These are phyloP conservation scores for Brachionus calyciflorus DNA, from an alignment of 1,140 invertebrate species.

Conservation along the genomic window DNA sequence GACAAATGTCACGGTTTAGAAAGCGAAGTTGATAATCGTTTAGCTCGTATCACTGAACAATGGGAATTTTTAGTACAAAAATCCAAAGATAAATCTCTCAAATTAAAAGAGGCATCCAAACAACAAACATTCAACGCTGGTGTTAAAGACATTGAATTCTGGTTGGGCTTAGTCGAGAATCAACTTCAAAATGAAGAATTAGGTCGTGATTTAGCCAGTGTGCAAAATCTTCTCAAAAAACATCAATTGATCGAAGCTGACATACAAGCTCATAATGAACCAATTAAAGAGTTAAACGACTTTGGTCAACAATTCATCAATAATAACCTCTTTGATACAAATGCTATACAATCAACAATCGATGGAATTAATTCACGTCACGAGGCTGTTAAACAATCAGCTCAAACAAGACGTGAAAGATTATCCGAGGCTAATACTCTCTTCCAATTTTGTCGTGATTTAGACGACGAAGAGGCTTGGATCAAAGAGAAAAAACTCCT, in stretches of 20 bases:
- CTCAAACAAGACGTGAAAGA: conserved; percentile 81
- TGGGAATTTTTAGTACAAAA: conserved; percentile 98
- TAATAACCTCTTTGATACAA: conserved; percentile 58
- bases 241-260: conserved; percentile 97
- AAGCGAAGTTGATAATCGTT: conserved; percentile 65
- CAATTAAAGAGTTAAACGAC: conserved; percentile 74
- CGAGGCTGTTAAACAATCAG: conserved; percentile 74
- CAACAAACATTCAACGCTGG: conserved; percentile 98
- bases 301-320: conserved; percentile 60
- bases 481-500: conserved; percentile 96
- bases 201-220: conserved; percentile 93
- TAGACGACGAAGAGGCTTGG: conserved; percentile 99
- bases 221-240: conserved; percentile 99
- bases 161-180: conserved; percentile 91
- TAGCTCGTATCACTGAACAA: conserved; percentile 92
- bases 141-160: conserved; percentile 99
- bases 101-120: conserved; percentile 97
- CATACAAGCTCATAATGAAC: conserved; percentile 82
- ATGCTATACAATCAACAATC: conserved; percentile 57
- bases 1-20: conserved; percentile 63
- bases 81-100: conserved; percentile 93
- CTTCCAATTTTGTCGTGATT: conserved; percentile 98
- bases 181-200: conserved; percentile 92
- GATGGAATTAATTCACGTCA: conserved; percentile 60
- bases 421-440: conserved; percentile 91